These are phyloP conservation scores for Drosophila melanosoma DNA, from an alignment of 2,888 invertebrate species.

Conservation along the genomic window DNA sequence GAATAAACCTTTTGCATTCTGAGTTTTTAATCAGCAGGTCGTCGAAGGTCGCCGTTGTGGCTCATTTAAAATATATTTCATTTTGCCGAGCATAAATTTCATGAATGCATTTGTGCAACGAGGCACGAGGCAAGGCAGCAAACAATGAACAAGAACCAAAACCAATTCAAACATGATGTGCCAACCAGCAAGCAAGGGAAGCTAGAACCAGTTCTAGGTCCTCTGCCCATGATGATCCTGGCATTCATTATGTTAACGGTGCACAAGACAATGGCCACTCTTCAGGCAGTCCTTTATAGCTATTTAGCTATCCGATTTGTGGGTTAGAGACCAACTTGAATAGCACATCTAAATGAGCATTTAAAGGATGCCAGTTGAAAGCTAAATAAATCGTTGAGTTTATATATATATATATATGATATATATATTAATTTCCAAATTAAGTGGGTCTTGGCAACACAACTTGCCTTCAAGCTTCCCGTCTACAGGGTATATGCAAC, in stretches of 20 bases:
- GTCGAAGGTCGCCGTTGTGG: conserved; percentile 42
- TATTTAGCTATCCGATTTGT: too few relatives aligned
- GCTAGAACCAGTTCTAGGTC: not conserved
- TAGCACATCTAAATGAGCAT: too few relatives aligned
- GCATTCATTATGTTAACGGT: not conserved
- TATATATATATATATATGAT: too few relatives aligned
- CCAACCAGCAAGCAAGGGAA: not conserved
- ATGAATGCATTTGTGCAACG: conserved; percentile 65
- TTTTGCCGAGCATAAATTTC: conserved; percentile 64
- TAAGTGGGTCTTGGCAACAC: not conserved
- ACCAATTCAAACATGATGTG: not conserved
- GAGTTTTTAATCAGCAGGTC: conserved; percentile 69
- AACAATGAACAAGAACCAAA: not conserved
- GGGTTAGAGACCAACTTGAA: too few relatives aligned
- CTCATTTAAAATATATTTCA: conserved; percentile 75
- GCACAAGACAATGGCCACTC: not conserved
- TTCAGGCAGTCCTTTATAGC: too few relatives aligned
- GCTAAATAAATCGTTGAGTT: too few relatives aligned
- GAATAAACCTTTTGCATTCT: conserved; percentile 55
- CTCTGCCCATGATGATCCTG: not conserved
- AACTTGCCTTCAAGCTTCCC: too few relatives aligned
- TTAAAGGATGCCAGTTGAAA: too few relatives aligned
- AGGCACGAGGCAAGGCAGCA: not conserved
- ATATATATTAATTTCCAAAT: too few relatives aligned
- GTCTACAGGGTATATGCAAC: conserved; percentile 6